Base-by-base conservation (phyloP, 2,797 vertebrate genomes). In the Etheostoma nigrum region DNA sequence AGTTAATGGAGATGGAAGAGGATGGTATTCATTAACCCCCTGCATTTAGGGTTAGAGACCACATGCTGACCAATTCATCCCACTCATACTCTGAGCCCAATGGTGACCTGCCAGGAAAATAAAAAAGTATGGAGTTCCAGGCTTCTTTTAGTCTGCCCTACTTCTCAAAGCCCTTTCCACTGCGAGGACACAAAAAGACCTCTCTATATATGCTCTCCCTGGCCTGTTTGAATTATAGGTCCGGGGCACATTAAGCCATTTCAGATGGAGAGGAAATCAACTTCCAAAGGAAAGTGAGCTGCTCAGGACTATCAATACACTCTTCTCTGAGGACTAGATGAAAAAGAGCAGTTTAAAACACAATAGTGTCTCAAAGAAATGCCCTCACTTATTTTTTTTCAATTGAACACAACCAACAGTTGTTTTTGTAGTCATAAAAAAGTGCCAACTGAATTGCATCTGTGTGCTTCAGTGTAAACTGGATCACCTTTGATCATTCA, bases 21-120 rank as follows among this genome's bases (percentile, higher is more conserved):
- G 89, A 88, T 90, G 88, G 88, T 68, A 78, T 86, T 78, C 72
- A 87, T 94, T 94, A 91, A 89, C 87, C 86, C 36, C 65, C 12
- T 83, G 60, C 23, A 48, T 87, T 84, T 69, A 72, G 65, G 84
- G 85, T 87, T 84, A 79, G 72, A 83, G 73, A 87, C 85, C 90
- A 85, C 86, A 74, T 73, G 79, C 74, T 79, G 85, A 79, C 86
- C 69, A 57, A 62, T 76, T 78, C 84, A 78, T 64, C 60, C 78
- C 64, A 61, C 82, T 70, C 65, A 72, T 70, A 76, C 63, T 51
- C 55, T 52, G 65, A 76, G 78, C 61, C 72, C 68, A 48, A 51
- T 85, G 81, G 75, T 90, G 86, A 83, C 90, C 87, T 86, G 85
- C 87, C 84, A 89, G 80, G 78, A 87, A 89, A 84, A 90, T 71